Percentiles rank a stretch among this genome's conserved stretches.
These are phyloP conservation scores for Phortica okadai DNA, from an alignment of 2,888 invertebrate species.

Conservation along the genomic window DNA sequence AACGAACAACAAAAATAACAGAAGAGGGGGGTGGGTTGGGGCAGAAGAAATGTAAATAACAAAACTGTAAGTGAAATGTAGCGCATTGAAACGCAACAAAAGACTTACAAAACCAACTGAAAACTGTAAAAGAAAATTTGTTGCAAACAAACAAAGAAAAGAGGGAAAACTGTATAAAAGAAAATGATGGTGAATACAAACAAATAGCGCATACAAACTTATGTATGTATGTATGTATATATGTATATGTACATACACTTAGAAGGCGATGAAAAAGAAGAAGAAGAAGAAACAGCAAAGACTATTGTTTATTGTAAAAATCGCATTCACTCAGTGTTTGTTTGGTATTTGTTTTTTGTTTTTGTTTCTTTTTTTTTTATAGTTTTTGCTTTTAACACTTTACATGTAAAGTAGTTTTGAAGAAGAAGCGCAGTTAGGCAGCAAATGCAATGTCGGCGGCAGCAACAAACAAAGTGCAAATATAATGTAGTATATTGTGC, in stretches of 20 bases:
- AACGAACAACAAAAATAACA: background rate
- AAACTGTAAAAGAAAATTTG: background rate
- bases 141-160: slow-evolving; percentile 34
- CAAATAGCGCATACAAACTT: background rate
- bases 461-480: background rate
- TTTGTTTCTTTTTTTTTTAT: background rate
- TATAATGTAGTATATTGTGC: background rate
- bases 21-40: background rate
- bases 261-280: slow-evolving; percentile 25
- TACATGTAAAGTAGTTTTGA: slow-evolving; percentile 14
- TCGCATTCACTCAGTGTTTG: background rate
- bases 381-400: slow-evolving; percentile 12
- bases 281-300: slow-evolving; percentile 21
- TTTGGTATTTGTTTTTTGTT: background rate
- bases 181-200: slow-evolving; percentile 23
- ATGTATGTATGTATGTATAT: background rate
- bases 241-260: slow-evolving; percentile 35
- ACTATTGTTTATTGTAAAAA: slow-evolving; percentile 25
- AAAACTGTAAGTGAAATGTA: slow-evolving; percentile 51
- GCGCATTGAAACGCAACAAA: slow-evolving; percentile 64
- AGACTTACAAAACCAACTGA: slow-evolving; percentile 45
- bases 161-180: background rate
- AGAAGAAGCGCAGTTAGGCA: background rate
- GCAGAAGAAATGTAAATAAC: background rate
- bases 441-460: background rate